Base-by-base conservation (phyloP, 2,888 invertebrate genomes). In the Dryadula phaetusa region DNA sequence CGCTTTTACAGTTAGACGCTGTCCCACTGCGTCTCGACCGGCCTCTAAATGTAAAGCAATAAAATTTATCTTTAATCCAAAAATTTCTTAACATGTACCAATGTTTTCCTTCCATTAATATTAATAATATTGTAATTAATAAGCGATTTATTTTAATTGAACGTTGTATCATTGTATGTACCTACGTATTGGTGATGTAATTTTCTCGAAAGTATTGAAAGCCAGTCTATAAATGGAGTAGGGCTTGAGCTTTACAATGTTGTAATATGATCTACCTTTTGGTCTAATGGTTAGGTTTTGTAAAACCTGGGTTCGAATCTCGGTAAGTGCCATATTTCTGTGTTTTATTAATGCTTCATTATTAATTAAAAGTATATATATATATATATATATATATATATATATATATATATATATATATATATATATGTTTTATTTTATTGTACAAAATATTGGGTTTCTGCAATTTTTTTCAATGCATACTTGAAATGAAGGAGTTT, bases 31-130 rank as follows among this genome's bases (percentile, higher is more conserved):
- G n/a, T n/a, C n/a, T n/a, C n/a, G n/a, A n/a, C n/a, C n/a, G n/a
- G n/a, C n/a, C n/a, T n/a, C n/a, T n/a, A n/a, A n/a, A 52, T 52
- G 52, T 52, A 52, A 52, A 52, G 28, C 16, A 28, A 52, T 52
- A 28, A 52, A 52, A 32, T 52, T 16, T 32, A 52, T 52, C 16
- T 16, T 52, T 32, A 10, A 32, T 16, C 16, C 16, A 18, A 52
- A 37, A 52, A 52, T 32, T 52, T 52, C 28, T 52, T 52, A 52
- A 52, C 28, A 49, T 52, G 8, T 10, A n/a, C 25, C 49, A 52
- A 52, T 52, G 28, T 52, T 32, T 52, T 32, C 32, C 8, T 52
- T 28, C 28, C 52, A 52, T 52, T 52, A 52, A 52, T 32, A 52
- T 28, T 52, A 52, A 28, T 52, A 52, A 52, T 52, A 52, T 52